These are phyloP conservation scores for Tricholaema leucomelas DNA, from an alignment of 2,113 vertebrate species.

Conservation along the genomic window DNA sequence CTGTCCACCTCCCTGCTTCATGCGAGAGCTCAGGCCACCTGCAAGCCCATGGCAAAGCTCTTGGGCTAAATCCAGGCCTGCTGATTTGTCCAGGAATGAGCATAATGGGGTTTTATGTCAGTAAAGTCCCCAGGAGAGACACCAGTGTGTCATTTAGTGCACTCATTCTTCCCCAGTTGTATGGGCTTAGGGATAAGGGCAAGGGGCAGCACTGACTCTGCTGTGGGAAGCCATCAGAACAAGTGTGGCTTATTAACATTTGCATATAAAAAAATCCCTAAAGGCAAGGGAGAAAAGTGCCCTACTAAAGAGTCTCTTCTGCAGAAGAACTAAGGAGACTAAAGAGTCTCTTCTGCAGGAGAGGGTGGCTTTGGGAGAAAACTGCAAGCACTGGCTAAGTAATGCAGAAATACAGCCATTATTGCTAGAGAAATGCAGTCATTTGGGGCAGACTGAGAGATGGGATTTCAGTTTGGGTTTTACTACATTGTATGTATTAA, in stretches of 20 bases:
- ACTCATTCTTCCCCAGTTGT: neutral
- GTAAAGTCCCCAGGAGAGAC: neutral
- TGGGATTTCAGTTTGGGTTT: neutral
- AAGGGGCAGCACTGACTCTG: neutral
- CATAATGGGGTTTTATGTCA: neutral
- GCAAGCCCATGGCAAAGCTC: neutral
- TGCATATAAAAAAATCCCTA: neutral
- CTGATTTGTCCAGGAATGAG: neutral
- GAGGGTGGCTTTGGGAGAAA: neutral
- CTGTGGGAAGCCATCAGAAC: neutral
- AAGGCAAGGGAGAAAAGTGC: neutral
- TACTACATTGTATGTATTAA: neutral
- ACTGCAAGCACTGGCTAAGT: neutral
- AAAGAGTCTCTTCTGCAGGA: neutral
- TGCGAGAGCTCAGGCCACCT: neutral
- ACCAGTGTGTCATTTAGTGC: neutral
- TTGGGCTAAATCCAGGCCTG: neutral
- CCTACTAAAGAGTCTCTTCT: neutral
- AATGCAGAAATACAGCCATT: neutral
- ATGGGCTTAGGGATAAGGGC: neutral
- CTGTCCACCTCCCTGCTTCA: neutral
- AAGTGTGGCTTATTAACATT: neutral
- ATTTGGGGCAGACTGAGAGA: neutral
- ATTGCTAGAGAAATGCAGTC: neutral
- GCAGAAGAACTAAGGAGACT: neutral